phyloP scores from a whole-genome alignment of 2,888 invertebrate species.

The Augiades crinisus region DNA sequence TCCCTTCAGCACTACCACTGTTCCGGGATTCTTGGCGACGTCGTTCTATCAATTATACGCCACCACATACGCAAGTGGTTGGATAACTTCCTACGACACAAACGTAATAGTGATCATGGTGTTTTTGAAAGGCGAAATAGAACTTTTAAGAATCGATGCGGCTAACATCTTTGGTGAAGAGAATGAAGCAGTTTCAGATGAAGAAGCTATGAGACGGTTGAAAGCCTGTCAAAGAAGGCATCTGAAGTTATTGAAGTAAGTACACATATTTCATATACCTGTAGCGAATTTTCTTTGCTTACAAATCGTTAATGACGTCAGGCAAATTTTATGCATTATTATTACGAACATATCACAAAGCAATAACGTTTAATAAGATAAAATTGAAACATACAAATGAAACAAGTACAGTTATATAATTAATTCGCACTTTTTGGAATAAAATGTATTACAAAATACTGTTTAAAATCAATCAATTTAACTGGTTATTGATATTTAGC shows the following conservation, averaged over 20 bases:
- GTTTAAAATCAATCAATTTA: too few relatives aligned
- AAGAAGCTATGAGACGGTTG: constrained; percentile 39
- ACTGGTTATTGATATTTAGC: too few relatives aligned
- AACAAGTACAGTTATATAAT: too few relatives aligned
- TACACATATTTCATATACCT: too few relatives aligned
- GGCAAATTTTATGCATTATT: too few relatives aligned
- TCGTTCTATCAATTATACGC: constrained; percentile 52
- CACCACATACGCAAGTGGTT: constrained; percentile 55
- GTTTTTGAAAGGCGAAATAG: constrained; percentile 58
- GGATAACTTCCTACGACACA: constrained; percentile 63
- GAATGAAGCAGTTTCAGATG: constrained; percentile 31
- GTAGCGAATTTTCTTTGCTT: too few relatives aligned
- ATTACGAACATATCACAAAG: too few relatives aligned
- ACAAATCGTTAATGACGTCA: too few relatives aligned
- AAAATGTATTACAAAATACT: too few relatives aligned
- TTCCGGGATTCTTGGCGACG: constrained; percentile 48
- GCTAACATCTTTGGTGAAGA: constrained; percentile 48
- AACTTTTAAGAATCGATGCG: constrained; percentile 55
- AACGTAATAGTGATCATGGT: constrained; percentile 64
- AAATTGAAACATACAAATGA: too few relatives aligned
- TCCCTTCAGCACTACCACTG: constrained; percentile 54
- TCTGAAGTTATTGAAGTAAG: constrained; percentile 58
- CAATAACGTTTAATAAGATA: too few relatives aligned
- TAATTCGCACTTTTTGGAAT: too few relatives aligned
- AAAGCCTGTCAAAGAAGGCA: constrained; percentile 56